These are phyloP conservation scores for Anguilla obscura DNA, from an alignment of 2,797 vertebrate species.

Conservation along the genomic window DNA sequence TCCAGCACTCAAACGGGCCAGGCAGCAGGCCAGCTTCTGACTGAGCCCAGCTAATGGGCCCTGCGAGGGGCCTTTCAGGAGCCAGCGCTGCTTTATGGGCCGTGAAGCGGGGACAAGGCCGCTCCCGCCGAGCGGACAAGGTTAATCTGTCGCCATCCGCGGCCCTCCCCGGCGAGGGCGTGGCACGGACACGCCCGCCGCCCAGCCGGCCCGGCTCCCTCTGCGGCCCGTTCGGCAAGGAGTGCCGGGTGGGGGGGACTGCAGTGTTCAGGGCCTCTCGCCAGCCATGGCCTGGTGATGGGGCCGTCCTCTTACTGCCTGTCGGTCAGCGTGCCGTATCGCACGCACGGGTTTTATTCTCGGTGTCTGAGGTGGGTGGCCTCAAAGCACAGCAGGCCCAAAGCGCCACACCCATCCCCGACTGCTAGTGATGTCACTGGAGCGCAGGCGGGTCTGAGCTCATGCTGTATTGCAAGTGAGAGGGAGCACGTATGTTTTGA, in stretches of 20 bases:
- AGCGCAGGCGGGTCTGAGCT: neutral
- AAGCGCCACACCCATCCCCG: neutral
- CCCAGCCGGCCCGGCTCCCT: neutral
- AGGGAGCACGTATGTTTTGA: neutral
- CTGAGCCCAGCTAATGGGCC: conserved; percentile 68
- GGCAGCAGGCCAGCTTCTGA: conserved; percentile 66
- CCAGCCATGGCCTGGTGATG: neutral
- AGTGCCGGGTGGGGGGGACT: neutral
- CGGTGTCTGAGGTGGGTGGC: neutral
- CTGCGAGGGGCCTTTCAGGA: conserved; percentile 64
- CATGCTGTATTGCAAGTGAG: neutral
- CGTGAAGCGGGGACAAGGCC: conserved; percentile 48
- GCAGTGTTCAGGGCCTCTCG: neutral
- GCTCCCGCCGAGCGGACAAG: conserved; percentile 11
- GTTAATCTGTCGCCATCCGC: conserved; percentile 27
- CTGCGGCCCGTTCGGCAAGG: neutral
- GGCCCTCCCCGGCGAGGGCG: neutral
- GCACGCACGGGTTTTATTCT: neutral
- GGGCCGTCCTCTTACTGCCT: neutral
- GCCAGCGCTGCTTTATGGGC: conserved; percentile 67
- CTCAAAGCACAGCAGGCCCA: neutral
- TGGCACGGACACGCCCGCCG: neutral
- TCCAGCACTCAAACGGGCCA: conserved; percentile 48
- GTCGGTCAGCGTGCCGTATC: neutral
- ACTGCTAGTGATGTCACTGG: neutral